Percentiles rank a stretch among this genome's conserved stretches.
Conservation (phyloP, 2,888 invertebrate genomes). For the Zootermopsis nevadensis region DNA sequence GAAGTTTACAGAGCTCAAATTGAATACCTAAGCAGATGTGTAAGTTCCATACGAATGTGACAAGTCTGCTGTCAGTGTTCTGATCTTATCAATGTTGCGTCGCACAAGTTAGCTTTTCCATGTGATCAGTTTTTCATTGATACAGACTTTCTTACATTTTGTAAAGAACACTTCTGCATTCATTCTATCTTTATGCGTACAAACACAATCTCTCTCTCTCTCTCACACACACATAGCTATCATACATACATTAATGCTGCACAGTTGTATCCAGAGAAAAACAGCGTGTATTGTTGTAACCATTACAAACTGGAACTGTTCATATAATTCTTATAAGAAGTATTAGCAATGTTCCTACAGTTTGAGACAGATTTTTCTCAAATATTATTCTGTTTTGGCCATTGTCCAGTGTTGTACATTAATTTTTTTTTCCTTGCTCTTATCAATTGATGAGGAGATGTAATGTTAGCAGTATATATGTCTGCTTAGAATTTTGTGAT, state of each 20-base stretch:
- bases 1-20: neutral
- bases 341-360: too few relatives aligned
- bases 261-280: conserved; percentile 2
- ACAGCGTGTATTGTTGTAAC: neutral
- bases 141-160: neutral
- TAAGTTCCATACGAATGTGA: neutral
- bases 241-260: neutral
- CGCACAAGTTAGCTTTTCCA: too few relatives aligned
- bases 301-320: neutral
- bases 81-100: neutral
- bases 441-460: too few relatives aligned
- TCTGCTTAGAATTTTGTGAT: too few relatives aligned
- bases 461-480: too few relatives aligned
- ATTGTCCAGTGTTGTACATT: too few relatives aligned
- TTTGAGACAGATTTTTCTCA: too few relatives aligned
- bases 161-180: neutral
- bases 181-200: neutral
- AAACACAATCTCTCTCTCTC: neutral
- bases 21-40: neutral
- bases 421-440: too few relatives aligned
- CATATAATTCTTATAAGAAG: too few relatives aligned
- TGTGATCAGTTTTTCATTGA: neutral
- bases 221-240: too few relatives aligned
- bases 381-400: too few relatives aligned
- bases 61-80: neutral